These are phyloP conservation scores for Hypsopygia costalis DNA, from an alignment of 2,888 invertebrate species.

Conservation along the genomic window DNA sequence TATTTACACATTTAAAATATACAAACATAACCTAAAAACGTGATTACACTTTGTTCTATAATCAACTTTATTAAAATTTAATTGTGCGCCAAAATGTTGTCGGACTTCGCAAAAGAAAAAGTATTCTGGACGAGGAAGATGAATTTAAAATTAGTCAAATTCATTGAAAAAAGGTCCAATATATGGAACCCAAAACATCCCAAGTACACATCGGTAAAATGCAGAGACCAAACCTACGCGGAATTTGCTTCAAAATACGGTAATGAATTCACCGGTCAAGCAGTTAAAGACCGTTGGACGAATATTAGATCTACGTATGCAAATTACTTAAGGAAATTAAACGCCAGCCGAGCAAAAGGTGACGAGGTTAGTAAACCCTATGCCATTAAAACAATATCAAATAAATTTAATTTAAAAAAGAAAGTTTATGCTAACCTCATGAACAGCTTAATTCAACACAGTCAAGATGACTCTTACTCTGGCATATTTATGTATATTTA, in stretches of 20 bases:
- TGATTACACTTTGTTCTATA: too few species aligned
- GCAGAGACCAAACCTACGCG: slow-evolving; percentile 56
- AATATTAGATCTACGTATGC: slow-evolving; percentile 69
- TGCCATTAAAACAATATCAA: too few species aligned
- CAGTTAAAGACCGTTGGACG: slow-evolving; percentile 71
- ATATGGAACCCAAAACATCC: slow-evolving; percentile 71
- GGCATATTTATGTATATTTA: too few species aligned
- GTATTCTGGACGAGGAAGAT: slow-evolving; percentile 70
- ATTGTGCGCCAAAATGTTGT: slow-evolving; percentile 58
- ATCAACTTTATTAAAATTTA: too few species aligned
- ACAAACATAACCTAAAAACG: too few species aligned
- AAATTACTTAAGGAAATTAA: slow-evolving; percentile 62
- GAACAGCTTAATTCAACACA: too few species aligned
- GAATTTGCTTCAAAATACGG: slow-evolving; percentile 64
- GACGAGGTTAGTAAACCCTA: slow-evolving; percentile 37
- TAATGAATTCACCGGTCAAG: slow-evolving; percentile 61
- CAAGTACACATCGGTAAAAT: slow-evolving; percentile 57
- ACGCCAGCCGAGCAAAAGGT: slow-evolving; percentile 38
- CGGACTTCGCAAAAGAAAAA: slow-evolving; percentile 67
- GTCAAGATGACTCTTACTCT: too few species aligned
- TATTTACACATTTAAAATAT: too few species aligned
- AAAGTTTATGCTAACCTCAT: too few species aligned
- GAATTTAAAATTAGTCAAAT: slow-evolving; percentile 66
- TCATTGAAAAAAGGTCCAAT: slow-evolving; percentile 54
- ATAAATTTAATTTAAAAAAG: too few species aligned